A percentile compares a stretch with the other conserved stretches of the same genome.
These are phyloP conservation scores for Poecilia gillii DNA, from an alignment of 2,797 vertebrate genomes.

Conservation along the genomic window DNA sequence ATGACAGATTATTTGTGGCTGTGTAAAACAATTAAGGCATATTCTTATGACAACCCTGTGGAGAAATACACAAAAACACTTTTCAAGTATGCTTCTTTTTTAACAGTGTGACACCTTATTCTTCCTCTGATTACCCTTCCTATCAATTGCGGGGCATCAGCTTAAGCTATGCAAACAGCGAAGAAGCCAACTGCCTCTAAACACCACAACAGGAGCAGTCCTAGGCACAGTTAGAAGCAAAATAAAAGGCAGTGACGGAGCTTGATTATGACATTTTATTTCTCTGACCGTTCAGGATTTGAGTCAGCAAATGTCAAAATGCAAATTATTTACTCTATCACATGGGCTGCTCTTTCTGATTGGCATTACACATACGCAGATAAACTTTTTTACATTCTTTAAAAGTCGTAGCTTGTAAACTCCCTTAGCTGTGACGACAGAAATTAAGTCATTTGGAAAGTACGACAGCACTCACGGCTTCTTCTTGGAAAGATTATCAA, in stretches of 20 bases:
- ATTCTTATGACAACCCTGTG: slow-evolving; percentile 80
- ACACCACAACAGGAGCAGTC: slow-evolving; percentile 20
- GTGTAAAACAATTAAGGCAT: slow-evolving; percentile 71
- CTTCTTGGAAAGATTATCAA: slow-evolving; percentile 41
- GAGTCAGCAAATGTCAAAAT: slow-evolving; percentile 24
- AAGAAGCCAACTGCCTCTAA: slow-evolving; percentile 11
- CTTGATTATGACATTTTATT: slow-evolving; percentile 16
- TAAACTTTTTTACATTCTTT: slow-evolving; percentile 20
- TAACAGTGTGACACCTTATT: slow-evolving; percentile 15
- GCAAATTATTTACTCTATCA: slow-evolving; percentile 18
- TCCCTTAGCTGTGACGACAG: slow-evolving; percentile 7
- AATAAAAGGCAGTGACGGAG: slow-evolving; percentile 54
- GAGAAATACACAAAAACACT: slow-evolving; percentile 71
- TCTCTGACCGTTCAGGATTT: slow-evolving; percentile 17
- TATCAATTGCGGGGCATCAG: slow-evolving; percentile 5
- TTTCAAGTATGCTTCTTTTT: slow-evolving; percentile 68
- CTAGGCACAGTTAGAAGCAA: slow-evolving; percentile 40
- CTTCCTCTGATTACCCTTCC: slow-evolving; percentile 34
- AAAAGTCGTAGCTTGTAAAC: slow-evolving; percentile 13
- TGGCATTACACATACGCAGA: slow-evolving; percentile 14
- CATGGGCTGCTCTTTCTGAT: slow-evolving; percentile 14
- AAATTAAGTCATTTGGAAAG: slow-evolving; percentile 5
- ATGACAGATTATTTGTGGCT: slow-evolving; percentile 46
- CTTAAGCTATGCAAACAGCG: slow-evolving; percentile 26
- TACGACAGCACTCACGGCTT: neutral